Base-by-base conservation (phyloP, 2,113 vertebrate species). In the Alectura lathami region DNA sequence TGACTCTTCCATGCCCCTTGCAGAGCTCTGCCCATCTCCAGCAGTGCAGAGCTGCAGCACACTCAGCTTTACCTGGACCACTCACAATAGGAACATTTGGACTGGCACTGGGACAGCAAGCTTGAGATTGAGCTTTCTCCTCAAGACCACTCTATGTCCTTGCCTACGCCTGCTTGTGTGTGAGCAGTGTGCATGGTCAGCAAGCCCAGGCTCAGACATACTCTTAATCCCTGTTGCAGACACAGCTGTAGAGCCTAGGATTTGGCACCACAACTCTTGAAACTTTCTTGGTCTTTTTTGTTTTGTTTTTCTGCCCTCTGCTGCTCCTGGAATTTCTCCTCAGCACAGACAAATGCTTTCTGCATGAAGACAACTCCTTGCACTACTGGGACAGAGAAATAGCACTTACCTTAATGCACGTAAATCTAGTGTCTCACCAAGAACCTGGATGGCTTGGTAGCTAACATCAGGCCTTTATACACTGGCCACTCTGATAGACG, bases 321-420 rank as follows among this genome's bases (percentile, higher is more conserved):
- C 27, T 77, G 53, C 30, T 93, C 93, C 75, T 91, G 70, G 36
- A 94, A 85, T 79, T 85, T 93, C 78, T 96, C 29, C 42, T 93
- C 62, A 53, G 24, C 62, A 62, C 54, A 62, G 53, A 59, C 18
- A 66, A 85, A 76, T 82, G 40, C 57, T 30, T 53, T 87, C 22
- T 73, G 14, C 17, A 20, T 56, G 48, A 89, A 91, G 48, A 62
- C 17, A 94, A 47, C 6, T 43, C 62, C 62, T 87, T 64, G 51
- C 51, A 51, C 34, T 60, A 88, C 5, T 43, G 64, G n/a, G 23
- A 70, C 38, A 81, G 56, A n/a, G 47, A 82, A 23, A 45, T n/a
- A 91, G 9, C 32, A 56, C 18, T 69, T 92, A 56, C 8, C 48
- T 29, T 50, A 43, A 30, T 5, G 64, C 26, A 43, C 50, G 24